phyloP scores from a whole-genome alignment of 2,888 invertebrate species.

The Cosmia pyralina region DNA sequence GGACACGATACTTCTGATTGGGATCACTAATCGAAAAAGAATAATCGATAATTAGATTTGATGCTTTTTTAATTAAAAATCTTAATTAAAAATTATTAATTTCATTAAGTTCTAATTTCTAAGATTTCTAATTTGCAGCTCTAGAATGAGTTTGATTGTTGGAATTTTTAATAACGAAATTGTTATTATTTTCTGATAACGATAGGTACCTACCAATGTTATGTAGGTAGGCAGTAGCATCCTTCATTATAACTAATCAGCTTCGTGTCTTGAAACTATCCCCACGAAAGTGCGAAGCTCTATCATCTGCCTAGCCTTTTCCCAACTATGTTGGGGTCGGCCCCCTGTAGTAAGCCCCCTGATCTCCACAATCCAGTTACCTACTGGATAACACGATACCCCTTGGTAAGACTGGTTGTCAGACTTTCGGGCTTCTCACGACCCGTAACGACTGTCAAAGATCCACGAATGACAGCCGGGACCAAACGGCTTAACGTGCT shows the following conservation, averaged over 20 bases:
- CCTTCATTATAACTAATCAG: background rate
- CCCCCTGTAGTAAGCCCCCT: too few relatives aligned
- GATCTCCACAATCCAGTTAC: too few relatives aligned
- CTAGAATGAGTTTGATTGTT: slow-evolving; percentile 34
- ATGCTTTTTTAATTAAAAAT: slow-evolving; percentile 62
- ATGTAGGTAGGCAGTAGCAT: too few relatives aligned
- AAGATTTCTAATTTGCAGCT: slow-evolving; percentile 56
- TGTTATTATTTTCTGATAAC: slow-evolving; percentile 23
- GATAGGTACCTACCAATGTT: background rate
- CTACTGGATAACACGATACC: too few relatives aligned
- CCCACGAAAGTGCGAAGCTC: background rate
- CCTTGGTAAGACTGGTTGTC: too few relatives aligned
- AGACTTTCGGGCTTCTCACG: too few relatives aligned
- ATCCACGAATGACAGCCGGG: too few relatives aligned
- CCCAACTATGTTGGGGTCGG: too few relatives aligned
- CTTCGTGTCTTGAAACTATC: background rate
- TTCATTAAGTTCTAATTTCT: slow-evolving; percentile 62
- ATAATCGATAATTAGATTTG: slow-evolving; percentile 63
- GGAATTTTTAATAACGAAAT: slow-evolving; percentile 12
- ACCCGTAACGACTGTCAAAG: too few relatives aligned
- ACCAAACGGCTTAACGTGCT: too few relatives aligned
- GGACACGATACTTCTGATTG: slow-evolving; percentile 59
- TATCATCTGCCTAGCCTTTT: too few relatives aligned
- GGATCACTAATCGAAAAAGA: slow-evolving; percentile 62
- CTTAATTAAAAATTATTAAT: slow-evolving; percentile 62